Evolutionary conservation across 2,797 vertebrate species (phyloP), one percentile per base, ranked within the genome.

Genomic region (Smutsia temminckii): DNA sequence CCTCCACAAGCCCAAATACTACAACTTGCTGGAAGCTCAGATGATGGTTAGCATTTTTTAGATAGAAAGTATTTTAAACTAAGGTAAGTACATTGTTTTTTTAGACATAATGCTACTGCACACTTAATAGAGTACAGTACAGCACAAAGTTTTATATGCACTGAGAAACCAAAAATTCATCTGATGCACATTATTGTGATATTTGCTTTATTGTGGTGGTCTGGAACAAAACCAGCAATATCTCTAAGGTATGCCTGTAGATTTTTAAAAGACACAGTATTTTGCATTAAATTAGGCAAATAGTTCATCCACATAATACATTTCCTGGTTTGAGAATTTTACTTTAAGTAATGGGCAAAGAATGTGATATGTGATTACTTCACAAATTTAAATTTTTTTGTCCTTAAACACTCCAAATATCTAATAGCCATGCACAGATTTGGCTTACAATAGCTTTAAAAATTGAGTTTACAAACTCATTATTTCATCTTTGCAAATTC

Each of bases 381-480:
- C 66, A 68, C 49, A 81, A 51, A 94, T 85, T 61, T 92, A 79
- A 74, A 64, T 42, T 55, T 87, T 83, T 57, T 49, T 74, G 64
- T 66, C 53, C 37, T 79, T 90, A 66, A 13, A 57, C 11, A 55
- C n/a, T 61, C 64, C 34, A 80, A 55, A 40, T 68, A 87, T 32
- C n/a, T 51, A 68, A 66, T 40, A 42, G 4, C 84, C 42, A 61
- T 37, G 32, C 46, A 14, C 11, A 37, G 8, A 79, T 55, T 23
- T 91, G 72, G 32, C 37, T 81, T 49, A 27, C 90, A 80, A 77
- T 27, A 18, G 3, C 72, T 49, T 49, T 66, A 66, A 79, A 88
- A 86, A 59, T 8, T 63, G 40, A 59, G 20, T 72, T 85, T 64
- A 57, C 11, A 91, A 83, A 74, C 11, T 69, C 34, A 63, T 9